Conservation (phyloP, 1,140 invertebrate species). For the Drosophila nigromelanica region DNA sequence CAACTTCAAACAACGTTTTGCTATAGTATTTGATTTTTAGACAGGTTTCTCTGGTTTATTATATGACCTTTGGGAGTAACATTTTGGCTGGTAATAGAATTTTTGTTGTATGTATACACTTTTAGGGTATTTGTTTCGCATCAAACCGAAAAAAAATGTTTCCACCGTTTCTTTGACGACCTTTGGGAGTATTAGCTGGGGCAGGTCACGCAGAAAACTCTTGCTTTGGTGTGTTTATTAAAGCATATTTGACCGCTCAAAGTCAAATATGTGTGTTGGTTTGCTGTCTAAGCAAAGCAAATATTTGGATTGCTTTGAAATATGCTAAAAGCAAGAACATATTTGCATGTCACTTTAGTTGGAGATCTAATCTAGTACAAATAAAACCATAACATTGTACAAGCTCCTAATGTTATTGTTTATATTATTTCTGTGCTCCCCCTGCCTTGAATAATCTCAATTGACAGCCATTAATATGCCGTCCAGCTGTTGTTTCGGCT, state of each 20-base stretch:
- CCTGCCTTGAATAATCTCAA: neutral
- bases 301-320: slow-evolving; percentile 15
- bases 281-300: neutral
- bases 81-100: no score
- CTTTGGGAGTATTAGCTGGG: no score
- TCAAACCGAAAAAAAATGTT: no score
- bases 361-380: slow-evolving; percentile 13
- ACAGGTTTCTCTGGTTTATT: no score
- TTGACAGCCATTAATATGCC: slow-evolving; percentile 19
- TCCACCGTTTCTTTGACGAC: no score
- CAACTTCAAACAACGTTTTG: no score
- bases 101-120: no score
- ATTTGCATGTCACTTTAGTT: slow-evolving; percentile 8
- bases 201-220: neutral
- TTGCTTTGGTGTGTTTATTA: slow-evolving; percentile 12
- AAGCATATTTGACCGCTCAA: slow-evolving; percentile 25
- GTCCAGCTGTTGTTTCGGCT: neutral
- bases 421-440: slow-evolving; percentile 11
- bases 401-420: neutral
- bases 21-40: no score
- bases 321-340: slow-evolving; percentile 1
- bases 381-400: neutral
- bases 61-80: no score
- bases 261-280: slow-evolving; percentile 25
- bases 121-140: no score